These are phyloP conservation scores for Peromyscus eremicus DNA, from an alignment of 2,797 vertebrate genomes.

Conservation along the genomic window DNA sequence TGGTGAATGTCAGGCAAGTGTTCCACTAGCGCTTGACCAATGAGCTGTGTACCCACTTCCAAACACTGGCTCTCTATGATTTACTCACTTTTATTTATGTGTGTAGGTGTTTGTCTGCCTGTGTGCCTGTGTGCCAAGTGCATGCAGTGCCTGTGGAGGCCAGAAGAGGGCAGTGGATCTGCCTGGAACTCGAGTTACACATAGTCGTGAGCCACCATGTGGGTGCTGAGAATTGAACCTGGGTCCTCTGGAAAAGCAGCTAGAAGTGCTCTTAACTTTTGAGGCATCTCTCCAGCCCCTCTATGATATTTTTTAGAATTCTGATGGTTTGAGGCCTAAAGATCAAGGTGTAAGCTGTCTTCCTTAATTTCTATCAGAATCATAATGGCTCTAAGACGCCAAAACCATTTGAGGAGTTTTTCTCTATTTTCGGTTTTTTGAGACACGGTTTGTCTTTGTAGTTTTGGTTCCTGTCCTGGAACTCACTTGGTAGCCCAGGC, in stretches of 20 bases:
- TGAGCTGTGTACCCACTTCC: not conserved
- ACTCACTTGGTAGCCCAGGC: no score
- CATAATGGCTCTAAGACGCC: constrained; percentile 28
- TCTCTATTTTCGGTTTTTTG: no score
- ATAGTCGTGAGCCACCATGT: not conserved
- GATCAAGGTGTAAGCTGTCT: not conserved
- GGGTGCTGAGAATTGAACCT: not conserved
- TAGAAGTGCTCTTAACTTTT: not conserved
- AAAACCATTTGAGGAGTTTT: not conserved
- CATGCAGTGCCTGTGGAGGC: not conserved
- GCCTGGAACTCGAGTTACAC: not conserved
- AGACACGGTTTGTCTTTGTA: no score
- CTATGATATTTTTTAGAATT: not conserved
- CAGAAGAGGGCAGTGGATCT: not conserved
- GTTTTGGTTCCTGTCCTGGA: no score
- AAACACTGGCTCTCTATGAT: not conserved
- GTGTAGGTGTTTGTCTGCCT: not conserved
- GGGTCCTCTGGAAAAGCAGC: not conserved
- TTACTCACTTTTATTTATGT: not conserved
- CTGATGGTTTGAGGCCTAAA: constrained; percentile 9
- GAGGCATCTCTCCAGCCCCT: not conserved
- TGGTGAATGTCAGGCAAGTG: not conserved
- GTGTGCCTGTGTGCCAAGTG: not conserved
- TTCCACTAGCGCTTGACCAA: not conserved
- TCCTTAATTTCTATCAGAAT: constrained; percentile 38